Evolutionary conservation across 2,113 vertebrate genomes (phyloP).

Genomic region (Petroica traversi): DNA sequence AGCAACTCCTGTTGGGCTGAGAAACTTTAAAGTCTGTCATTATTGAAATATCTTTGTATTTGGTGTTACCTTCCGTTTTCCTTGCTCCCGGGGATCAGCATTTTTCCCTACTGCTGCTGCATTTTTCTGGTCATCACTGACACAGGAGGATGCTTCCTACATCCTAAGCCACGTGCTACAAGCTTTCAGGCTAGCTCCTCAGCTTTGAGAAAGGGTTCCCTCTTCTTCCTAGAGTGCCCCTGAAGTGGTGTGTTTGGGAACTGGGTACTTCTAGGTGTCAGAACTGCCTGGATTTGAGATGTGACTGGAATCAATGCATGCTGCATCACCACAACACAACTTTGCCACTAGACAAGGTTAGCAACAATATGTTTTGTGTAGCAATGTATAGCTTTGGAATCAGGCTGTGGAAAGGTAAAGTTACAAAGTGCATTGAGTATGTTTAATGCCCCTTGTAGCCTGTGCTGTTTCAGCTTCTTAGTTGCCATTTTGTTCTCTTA

Average conservation of each 20-base stretch:
- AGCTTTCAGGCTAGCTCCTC: not conserved
- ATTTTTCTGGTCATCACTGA: not conserved
- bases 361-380: not conserved
- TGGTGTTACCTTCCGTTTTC: not conserved
- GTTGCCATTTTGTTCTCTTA: not conserved
- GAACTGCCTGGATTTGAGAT: not conserved
- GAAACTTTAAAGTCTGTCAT: not conserved
- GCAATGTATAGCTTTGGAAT: not conserved
- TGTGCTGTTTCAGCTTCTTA: not conserved
- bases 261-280: not conserved
- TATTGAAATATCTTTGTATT: not conserved
- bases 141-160: not conserved
- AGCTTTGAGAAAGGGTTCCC: not conserved
- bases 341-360: not conserved
- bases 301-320: not conserved
- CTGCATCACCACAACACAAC: not conserved
- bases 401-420: not conserved
- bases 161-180: not conserved
- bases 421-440: not conserved
- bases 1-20: not conserved
- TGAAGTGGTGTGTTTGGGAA: not conserved
- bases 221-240: not conserved
- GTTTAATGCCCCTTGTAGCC: accelerated
- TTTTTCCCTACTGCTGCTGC: not conserved
- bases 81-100: not conserved